Evolutionary conservation across 2,113 vertebrate genomes (phyloP).

Genomic region (Anoura caudifer): DNA sequence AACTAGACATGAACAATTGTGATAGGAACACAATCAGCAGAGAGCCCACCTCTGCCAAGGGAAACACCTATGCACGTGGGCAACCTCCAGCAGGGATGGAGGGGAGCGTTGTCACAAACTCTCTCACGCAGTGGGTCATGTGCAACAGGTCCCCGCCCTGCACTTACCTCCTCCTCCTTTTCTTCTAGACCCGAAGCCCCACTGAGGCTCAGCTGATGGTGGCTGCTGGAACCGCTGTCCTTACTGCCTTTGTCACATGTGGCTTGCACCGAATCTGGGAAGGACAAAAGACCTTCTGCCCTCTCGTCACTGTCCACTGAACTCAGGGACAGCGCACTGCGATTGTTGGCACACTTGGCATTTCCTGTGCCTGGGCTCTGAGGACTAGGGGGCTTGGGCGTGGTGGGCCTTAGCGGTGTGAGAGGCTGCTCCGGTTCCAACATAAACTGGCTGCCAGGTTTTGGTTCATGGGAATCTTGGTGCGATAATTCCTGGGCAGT

Average conservation of each 20-base stretch:
- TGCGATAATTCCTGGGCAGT: constrained; percentile 66
- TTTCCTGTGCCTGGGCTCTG: constrained; percentile 75
- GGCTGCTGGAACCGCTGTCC: constrained; percentile 79
- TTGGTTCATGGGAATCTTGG: constrained; percentile 43
- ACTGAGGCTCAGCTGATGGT: constrained; percentile 75
- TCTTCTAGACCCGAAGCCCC: constrained; percentile 72
- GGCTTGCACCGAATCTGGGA: constrained; percentile 64
- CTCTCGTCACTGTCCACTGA: constrained; percentile 80
- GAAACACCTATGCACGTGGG: rapidly evolving
- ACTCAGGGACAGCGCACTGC: constrained; percentile 80
- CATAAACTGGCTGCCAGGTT: constrained; percentile 32
- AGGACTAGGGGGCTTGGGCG: constrained; percentile 83
- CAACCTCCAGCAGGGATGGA: not conserved
- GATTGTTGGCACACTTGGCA: constrained; percentile 60
- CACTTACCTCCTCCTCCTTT: constrained; percentile 83
- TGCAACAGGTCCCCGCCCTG: rapidly evolving
- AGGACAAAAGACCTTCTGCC: constrained; percentile 72
- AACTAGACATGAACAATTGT: not conserved
- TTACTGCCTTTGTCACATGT: constrained; percentile 61
- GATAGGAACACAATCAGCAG: not conserved
- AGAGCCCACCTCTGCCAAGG: not conserved
- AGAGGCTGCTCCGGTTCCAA: constrained; percentile 57
- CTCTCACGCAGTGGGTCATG: rapidly evolving
- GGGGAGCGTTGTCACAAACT: too few relatives aligned
- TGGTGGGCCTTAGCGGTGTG: constrained; percentile 68